These are phyloP conservation scores for Tachysurus vachellii DNA, from an alignment of 2,113 vertebrate genomes.

Conservation along the genomic window DNA sequence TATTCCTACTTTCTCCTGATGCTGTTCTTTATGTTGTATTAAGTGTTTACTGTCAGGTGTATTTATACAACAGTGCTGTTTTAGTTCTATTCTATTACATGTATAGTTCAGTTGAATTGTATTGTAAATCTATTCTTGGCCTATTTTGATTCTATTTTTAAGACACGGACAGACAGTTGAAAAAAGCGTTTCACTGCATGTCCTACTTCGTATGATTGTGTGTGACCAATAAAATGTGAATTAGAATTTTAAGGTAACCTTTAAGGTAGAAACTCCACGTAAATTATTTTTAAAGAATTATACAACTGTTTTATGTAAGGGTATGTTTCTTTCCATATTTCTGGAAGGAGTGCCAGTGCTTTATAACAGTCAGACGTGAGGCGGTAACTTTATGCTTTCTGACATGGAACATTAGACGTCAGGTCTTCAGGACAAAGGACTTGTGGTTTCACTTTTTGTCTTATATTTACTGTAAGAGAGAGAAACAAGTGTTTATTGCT, in stretches of 20 bases:
- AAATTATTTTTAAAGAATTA: neutral
- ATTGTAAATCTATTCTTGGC: too few species aligned
- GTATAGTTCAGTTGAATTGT: too few species aligned
- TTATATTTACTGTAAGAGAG: neutral
- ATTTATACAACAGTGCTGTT: neutral
- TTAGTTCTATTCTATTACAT: too few species aligned
- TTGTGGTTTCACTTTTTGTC: neutral
- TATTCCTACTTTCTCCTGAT: neutral
- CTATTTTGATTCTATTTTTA: too few species aligned
- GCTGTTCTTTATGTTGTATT: neutral
- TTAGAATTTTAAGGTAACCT: too few species aligned
- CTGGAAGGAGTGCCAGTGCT: neutral
- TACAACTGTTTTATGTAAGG: neutral
- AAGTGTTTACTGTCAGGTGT: neutral
- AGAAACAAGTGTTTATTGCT: neutral
- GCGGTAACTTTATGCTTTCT: neutral
- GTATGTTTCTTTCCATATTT: neutral
- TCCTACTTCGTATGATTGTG: too few species aligned
- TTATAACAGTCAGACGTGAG: neutral
- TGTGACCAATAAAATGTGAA: too few species aligned
- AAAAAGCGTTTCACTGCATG: too few species aligned
- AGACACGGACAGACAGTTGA: too few species aligned
- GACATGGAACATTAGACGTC: neutral
- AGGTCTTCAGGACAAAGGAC: neutral
- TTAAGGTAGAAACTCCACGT: neutral